These are phyloP conservation scores for Prorops nasuta DNA, from an alignment of 1,140 invertebrate species.

Conservation along the genomic window DNA sequence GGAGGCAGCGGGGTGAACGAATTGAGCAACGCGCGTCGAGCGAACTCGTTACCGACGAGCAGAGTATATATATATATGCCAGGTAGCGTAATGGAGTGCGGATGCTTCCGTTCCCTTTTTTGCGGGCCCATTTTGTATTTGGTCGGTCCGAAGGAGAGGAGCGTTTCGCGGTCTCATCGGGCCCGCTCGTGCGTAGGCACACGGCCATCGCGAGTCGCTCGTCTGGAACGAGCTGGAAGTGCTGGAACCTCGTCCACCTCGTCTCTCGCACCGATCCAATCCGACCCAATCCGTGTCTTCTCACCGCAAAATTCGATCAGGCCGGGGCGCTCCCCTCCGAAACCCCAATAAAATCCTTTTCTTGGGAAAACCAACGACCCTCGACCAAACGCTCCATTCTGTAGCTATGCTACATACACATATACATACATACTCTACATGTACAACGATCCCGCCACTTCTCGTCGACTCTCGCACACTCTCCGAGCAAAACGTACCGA, in stretches of 20 bases:
- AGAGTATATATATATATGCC: too few species aligned
- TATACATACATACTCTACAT: neutral
- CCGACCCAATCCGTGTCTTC: neutral
- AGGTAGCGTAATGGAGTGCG: constrained; percentile 35
- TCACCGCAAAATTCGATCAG: constrained; percentile 8
- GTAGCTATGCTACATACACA: too few species aligned
- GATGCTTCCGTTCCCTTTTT: constrained; percentile 49
- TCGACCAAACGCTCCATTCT: too few species aligned
- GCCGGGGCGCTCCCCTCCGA: too few species aligned
- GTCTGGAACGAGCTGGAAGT: constrained; percentile 19
- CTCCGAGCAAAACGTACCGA: too few species aligned
- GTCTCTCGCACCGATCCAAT: too few species aligned
- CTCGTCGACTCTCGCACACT: constrained; percentile 11
- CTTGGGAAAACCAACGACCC: too few species aligned
- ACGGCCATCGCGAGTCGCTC: constrained; percentile 14
- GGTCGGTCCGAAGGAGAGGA: constrained; percentile 27
- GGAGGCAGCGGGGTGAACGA: too few species aligned
- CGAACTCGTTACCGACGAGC: constrained; percentile 33
- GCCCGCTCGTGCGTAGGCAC: constrained; percentile 3
- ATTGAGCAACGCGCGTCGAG: too few species aligned
- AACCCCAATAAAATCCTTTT: too few species aligned
- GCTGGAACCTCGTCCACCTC: too few species aligned
- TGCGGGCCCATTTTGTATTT: constrained; percentile 39
- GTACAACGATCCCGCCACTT: too few species aligned
- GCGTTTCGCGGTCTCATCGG: constrained; percentile 31